Evolutionary conservation across 2,888 invertebrate genomes (phyloP).

Genomic region (Meghimatium bilineatum): DNA sequence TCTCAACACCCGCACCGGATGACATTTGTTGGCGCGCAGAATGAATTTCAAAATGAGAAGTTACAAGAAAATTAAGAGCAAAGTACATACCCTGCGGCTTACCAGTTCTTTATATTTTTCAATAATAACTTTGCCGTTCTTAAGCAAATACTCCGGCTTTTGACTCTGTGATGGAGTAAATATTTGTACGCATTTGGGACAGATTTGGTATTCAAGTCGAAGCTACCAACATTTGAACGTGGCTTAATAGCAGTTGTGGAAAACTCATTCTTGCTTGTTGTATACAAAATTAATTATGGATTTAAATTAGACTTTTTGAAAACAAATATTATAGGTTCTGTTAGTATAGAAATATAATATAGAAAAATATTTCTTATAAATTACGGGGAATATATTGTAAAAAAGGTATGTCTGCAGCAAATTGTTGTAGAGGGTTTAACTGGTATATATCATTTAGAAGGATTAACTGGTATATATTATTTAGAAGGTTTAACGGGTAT

Average conservation of each 20-base stretch:
- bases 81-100: not conserved
- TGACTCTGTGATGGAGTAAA: constrained; percentile 10
- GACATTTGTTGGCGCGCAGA: not conserved
- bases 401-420: too few relatives aligned
- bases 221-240: not conserved
- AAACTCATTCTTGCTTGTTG: not conserved
- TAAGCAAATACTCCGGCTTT: not conserved
- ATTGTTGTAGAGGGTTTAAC: too few relatives aligned
- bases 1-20: not conserved
- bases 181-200: not conserved
- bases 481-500: too few relatives aligned
- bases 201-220: not conserved
- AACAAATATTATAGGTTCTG: constrained; percentile 1
- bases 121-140: not conserved
- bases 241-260: not conserved
- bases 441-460: too few relatives aligned
- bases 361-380: not conserved
- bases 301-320: not conserved
- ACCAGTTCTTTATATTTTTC: not conserved
- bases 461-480: too few relatives aligned
- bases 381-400: too few relatives aligned
- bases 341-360: not conserved
- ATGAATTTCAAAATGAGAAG: not conserved
- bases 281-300: constrained; percentile 7
- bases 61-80: constrained; percentile 6